phyloP scores from a whole-genome alignment of 2,113 vertebrate species.

The Corythoichthys intestinalis region DNA sequence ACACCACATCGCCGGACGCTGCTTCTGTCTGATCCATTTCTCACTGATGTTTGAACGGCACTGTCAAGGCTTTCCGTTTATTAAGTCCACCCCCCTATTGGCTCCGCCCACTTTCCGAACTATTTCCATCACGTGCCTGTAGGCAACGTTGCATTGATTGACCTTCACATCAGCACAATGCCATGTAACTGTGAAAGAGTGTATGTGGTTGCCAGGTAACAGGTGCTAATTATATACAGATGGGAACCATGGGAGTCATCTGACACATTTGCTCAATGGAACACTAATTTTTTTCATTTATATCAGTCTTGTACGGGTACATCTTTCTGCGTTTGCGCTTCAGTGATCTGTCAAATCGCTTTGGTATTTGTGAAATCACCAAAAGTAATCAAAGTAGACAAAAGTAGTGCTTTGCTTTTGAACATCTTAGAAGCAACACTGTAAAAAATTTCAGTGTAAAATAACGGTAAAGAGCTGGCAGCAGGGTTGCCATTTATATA shows the following conservation, averaged over 20 bases:
- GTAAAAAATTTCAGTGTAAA: too few species aligned
- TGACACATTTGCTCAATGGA: conserved; percentile 48
- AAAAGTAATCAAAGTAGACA: too few species aligned
- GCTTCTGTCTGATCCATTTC: conserved; percentile 30
- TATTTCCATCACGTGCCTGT: conserved; percentile 49
- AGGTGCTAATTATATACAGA: conserved; percentile 56
- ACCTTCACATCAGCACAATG: neutral
- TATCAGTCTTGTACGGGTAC: conserved; percentile 8
- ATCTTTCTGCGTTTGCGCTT: conserved; percentile 14
- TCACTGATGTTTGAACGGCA: conserved; percentile 20
- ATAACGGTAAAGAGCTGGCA: too few species aligned
- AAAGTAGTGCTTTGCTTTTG: too few species aligned
- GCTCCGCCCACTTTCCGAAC: conserved; percentile 18
- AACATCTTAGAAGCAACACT: too few species aligned
- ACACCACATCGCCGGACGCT: conserved; percentile 52
- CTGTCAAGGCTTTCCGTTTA: conserved; percentile 10
- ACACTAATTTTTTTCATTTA: conserved; percentile 46
- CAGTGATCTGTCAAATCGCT: conserved; percentile 12
- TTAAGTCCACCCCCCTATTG: conserved; percentile 6
- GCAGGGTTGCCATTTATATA: too few species aligned
- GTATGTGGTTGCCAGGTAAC: conserved; percentile 69
- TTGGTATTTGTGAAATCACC: too few species aligned
- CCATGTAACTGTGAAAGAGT: too few species aligned
- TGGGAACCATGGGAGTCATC: conserved; percentile 64
- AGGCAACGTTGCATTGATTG: conserved; percentile 57